Percentiles rank a stretch among this genome's conserved stretches.
These are phyloP conservation scores for Psylliodes chrysocephalus DNA, from an alignment of 2,888 invertebrate species.

Conservation along the genomic window DNA sequence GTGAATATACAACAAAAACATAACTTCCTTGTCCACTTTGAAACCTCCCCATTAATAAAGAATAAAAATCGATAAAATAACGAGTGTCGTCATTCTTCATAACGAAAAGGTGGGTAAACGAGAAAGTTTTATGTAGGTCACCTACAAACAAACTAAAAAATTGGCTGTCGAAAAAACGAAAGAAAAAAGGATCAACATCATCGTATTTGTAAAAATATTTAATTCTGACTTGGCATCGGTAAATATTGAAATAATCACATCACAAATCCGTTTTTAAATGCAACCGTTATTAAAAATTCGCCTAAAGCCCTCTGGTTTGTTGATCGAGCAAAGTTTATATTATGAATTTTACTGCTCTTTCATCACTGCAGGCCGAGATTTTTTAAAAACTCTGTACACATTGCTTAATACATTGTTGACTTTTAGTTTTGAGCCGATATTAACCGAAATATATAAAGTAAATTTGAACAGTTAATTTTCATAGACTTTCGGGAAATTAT, in stretches of 20 bases:
- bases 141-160: no score
- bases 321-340: constrained; percentile 62
- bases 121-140: no score
- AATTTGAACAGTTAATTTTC: constrained; percentile 53
- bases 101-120: no score
- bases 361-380: constrained; percentile 61
- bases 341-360: constrained; percentile 62
- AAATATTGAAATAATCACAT: constrained; percentile 55
- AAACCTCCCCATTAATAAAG: no score
- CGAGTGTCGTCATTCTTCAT: no score
- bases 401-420: constrained; percentile 58
- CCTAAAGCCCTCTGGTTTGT: constrained; percentile 56
- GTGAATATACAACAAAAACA: no score
- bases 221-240: constrained; percentile 44
- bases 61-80: no score
- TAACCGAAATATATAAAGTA: constrained; percentile 55
- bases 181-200: no score
- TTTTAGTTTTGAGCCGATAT: constrained; percentile 59
- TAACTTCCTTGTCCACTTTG: no score
- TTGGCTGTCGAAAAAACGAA: no score
- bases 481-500: constrained; percentile 35
- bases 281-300: constrained; percentile 57
- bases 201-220: constrained; percentile 45
- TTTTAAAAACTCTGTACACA: constrained; percentile 61
- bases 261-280: constrained; percentile 52